phyloP scores from a whole-genome alignment of 64 coral and sea anemone genomes.

The Astreopora myriophthalma region DNA sequence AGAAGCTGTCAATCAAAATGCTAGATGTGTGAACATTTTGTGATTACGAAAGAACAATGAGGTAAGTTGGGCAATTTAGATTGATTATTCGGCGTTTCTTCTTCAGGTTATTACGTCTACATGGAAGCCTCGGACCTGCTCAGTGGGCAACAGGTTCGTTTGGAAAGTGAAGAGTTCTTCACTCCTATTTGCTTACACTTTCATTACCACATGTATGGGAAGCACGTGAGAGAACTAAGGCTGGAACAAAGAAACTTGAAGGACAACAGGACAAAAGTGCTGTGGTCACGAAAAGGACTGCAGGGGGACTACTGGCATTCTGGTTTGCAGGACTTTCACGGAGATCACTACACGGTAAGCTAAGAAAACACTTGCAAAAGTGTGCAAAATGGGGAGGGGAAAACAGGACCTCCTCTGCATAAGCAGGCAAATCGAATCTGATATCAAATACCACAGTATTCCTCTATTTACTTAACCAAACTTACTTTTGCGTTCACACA shows the following conservation, averaged over 20 bases:
- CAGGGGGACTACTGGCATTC: constrained; percentile 18
- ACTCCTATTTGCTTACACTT: constrained; percentile 10
- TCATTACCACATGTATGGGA: constrained; percentile 24
- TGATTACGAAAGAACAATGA: too few relatives aligned
- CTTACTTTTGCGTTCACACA: too few relatives aligned
- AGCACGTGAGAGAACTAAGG: neutral
- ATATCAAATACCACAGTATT: too few relatives aligned
- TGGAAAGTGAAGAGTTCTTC: constrained; percentile 1
- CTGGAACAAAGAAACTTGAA: constrained; percentile 7
- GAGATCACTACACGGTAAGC: constrained; percentile 33
- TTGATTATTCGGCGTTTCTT: neutral
- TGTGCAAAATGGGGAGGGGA: too few relatives aligned
- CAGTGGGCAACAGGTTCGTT: neutral
- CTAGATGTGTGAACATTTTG: too few relatives aligned
- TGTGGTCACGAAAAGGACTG: neutral
- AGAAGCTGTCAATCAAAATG: too few relatives aligned
- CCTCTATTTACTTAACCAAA: too few relatives aligned
- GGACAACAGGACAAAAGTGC: neutral
- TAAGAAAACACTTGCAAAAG: too few relatives aligned
- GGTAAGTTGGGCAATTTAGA: too few relatives aligned
- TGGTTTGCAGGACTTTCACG: neutral
- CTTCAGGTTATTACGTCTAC: constrained; percentile 20
- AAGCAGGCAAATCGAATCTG: too few relatives aligned
- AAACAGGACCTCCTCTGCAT: too few relatives aligned
- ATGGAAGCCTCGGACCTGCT: constrained; percentile 25